Base-by-base conservation (phyloP, 2,113 vertebrate species). In the Pan paniscus region DNA sequence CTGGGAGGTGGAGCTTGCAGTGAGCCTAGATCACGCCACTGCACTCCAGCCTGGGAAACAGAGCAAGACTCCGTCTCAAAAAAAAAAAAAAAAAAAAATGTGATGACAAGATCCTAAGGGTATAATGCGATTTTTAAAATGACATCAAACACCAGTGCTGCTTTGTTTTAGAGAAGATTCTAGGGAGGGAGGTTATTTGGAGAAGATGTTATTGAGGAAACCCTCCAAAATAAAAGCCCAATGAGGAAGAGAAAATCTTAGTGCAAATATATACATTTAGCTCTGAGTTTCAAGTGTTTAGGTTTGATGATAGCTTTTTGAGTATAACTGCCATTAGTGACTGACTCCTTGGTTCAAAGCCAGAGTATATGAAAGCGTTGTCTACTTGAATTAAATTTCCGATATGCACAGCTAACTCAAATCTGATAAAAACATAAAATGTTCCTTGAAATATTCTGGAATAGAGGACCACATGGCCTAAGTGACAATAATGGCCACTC, bases 301-400 rank as follows among this genome's bases (percentile, higher is more conserved):
- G 43, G 35, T 81, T 23, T 72, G 70, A 92, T 86, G 35, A 40
- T 70, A n/a, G 59, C 14, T 83, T 67, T 97, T 18, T 23, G 55
- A n/a, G 59, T 81, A 4, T 70, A 75, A 18, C 35, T 76, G 70
- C 50, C 50, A 6, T 91, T 40, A 38, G 30, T 80, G n/a, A 84
- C 76, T 82, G 59, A 72, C 46, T 95, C 32, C 25, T 97, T 88
- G 88, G n/a, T 88, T 90, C 78, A 93, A 80, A 84, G 40, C 14
- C 85, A 90, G 50, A 59, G 20, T 35, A 67, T 3, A 23, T 70
- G 64, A 70, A 90, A 84, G 6, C 59, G 87, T 64, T 67, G 59
- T 83, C 48, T 83, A 79, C 40, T 64, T 50, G 30, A 95, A 87
- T 90, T 92, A 80, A 72, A 87, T 94, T 64, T 94, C 40, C 52